phyloP scores from a whole-genome alignment of 2,113 vertebrate genomes.

The Dromaius novaehollandiae region DNA sequence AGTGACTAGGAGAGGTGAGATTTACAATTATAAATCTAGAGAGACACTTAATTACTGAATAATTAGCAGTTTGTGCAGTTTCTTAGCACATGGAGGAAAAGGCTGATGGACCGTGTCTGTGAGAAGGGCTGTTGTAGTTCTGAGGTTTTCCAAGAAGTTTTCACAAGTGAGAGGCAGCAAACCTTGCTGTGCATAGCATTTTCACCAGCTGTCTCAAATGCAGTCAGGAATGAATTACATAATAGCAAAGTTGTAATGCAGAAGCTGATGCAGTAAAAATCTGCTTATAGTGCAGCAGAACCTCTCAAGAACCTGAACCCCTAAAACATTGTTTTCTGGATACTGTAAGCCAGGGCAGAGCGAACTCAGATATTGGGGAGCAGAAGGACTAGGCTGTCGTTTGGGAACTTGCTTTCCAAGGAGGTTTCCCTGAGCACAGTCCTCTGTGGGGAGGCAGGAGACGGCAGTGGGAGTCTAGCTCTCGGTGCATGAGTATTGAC shows the following conservation, averaged over 20 bases:
- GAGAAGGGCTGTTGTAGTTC: not conserved
- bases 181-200: not conserved
- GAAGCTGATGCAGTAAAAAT: not conserved
- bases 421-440: not conserved
- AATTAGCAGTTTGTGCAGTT: slow-evolving; percentile 9
- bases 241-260: not conserved
- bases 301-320: not conserved
- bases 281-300: not conserved
- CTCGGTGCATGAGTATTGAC: not conserved
- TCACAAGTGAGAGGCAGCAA: not conserved
- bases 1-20: not conserved
- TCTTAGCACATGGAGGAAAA: not conserved
- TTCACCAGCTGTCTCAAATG: not conserved
- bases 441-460: too few species aligned
- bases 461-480: too few species aligned
- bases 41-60: slow-evolving; percentile 31
- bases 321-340: not conserved
- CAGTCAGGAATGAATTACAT: not conserved
- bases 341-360: not conserved
- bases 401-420: not conserved
- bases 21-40: slow-evolving; percentile 5
- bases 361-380: not conserved
- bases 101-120: not conserved
- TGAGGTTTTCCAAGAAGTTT: not conserved
- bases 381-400: not conserved